phyloP scores from a whole-genome alignment of 2,888 invertebrate species.

The Timandra comae region DNA sequence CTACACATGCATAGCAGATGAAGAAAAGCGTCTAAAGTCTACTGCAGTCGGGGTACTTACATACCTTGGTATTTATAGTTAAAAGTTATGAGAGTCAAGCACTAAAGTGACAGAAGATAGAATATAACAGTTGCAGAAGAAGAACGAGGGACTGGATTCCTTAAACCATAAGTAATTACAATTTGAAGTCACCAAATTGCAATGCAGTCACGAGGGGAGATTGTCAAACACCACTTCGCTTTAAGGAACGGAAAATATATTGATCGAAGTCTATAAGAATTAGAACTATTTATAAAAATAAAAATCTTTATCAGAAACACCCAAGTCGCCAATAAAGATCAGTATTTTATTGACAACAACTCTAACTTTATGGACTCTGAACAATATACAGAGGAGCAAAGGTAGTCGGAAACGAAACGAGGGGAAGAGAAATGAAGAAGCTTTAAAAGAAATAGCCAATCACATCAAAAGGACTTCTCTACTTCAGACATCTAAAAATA shows the following conservation, averaged over 20 bases:
- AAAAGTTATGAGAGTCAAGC: neutral
- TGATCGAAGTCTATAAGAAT: conserved; percentile 37
- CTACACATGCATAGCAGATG: no score
- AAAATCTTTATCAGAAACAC: conserved; percentile 54
- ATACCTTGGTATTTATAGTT: neutral
- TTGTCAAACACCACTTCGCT: conserved; percentile 64
- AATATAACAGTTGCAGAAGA: conserved; percentile 53
- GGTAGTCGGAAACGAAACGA: conserved; percentile 23
- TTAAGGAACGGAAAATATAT: conserved; percentile 31
- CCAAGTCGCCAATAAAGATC: conserved; percentile 53
- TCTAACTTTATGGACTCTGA: conserved; percentile 40
- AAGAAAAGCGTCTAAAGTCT: neutral
- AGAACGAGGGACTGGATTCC: conserved; percentile 73
- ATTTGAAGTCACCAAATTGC: conserved; percentile 76
- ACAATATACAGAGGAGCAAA: conserved; percentile 36
- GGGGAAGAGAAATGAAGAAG: conserved; percentile 21
- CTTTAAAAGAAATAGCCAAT: conserved; percentile 17
- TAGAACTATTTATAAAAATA: conserved; percentile 35
- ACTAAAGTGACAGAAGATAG: conserved; percentile 23
- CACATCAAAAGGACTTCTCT: conserved; percentile 14
- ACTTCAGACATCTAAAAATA: conserved; percentile 14
- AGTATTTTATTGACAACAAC: conserved; percentile 30
- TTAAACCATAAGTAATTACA: conserved; percentile 76
- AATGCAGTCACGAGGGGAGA: conserved; percentile 79
- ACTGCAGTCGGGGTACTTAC: conserved; percentile 1